These are phyloP conservation scores for Nomada hirtipes DNA, from an alignment of 2,888 invertebrate species.

Conservation along the genomic window DNA sequence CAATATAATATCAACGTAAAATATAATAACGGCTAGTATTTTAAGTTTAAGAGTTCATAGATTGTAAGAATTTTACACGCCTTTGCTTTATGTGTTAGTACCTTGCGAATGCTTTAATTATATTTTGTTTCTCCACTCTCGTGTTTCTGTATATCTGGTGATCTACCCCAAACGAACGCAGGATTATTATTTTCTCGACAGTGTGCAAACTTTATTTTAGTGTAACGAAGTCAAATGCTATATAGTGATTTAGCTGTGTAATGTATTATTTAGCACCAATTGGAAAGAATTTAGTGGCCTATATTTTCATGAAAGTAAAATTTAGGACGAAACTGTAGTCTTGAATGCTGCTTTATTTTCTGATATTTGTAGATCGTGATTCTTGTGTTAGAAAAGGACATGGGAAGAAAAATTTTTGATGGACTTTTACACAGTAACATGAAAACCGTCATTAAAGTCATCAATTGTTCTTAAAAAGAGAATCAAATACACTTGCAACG, in stretches of 20 bases:
- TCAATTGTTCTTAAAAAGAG: too few relatives aligned
- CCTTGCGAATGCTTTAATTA: constrained; percentile 4
- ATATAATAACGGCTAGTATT: constrained; percentile 2
- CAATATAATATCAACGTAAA: constrained; percentile 13
- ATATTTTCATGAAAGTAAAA: constrained; percentile 7
- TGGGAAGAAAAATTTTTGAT: too few relatives aligned
- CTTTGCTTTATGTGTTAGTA: constrained; percentile 1
- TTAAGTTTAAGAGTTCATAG: constrained; percentile 61
- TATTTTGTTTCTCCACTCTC: background rate
- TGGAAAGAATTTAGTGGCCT: background rate
- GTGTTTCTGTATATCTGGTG: background rate
- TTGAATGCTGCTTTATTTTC: too few relatives aligned
- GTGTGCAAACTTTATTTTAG: background rate
- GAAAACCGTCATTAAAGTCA: too few relatives aligned
- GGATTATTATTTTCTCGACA: background rate
- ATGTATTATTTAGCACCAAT: background rate
- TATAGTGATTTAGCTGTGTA: background rate
- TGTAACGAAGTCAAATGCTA: background rate
- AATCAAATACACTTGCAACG: too few relatives aligned
- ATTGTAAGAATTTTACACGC: background rate
- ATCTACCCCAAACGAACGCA: constrained; percentile 1
- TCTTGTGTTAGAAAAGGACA: too few relatives aligned
- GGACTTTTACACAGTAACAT: too few relatives aligned
- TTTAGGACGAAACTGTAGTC: background rate
- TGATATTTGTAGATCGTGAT: too few relatives aligned